These are phyloP conservation scores for Vannuccia rotundouncinata DNA, from an alignment of 2,888 invertebrate genomes.

Conservation along the genomic window DNA sequence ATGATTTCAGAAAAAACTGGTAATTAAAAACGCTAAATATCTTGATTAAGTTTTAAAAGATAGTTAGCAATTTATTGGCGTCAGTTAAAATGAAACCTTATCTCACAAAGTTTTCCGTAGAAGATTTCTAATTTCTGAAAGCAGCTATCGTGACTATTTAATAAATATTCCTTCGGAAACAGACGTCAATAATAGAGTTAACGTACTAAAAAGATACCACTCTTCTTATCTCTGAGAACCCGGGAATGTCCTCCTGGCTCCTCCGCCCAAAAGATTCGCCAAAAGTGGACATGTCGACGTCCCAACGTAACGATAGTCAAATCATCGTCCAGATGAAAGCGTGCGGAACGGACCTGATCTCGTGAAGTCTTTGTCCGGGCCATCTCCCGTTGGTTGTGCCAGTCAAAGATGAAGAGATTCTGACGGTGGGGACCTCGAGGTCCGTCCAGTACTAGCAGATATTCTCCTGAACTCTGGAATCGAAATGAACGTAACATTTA, in stretches of 20 bases:
- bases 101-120: too few species aligned
- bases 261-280: constrained; percentile 63
- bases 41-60: too few species aligned
- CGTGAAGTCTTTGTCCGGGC: constrained; percentile 88
- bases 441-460: constrained; percentile 78
- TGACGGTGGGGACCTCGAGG: constrained; percentile 74
- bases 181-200: too few species aligned
- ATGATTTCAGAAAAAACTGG: too few species aligned
- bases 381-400: constrained; percentile 85
- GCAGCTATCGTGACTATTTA: too few species aligned
- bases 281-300: constrained; percentile 80
- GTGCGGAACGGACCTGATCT: constrained; percentile 78
- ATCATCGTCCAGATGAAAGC: constrained; percentile 83
- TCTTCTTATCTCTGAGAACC: constrained; percentile 66
- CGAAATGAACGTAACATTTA: not conserved
- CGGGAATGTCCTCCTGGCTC: constrained; percentile 53
- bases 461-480: constrained; percentile 77
- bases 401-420: constrained; percentile 70
- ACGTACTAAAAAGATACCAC: constrained; percentile 49
- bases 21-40: too few species aligned
- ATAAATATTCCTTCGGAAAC: too few species aligned
- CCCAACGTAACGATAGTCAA: constrained; percentile 84
- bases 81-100: too few species aligned
- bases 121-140: too few species aligned
- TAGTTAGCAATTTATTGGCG: too few species aligned